Percentiles rank a stretch among this genome's conserved stretches.
These are phyloP conservation scores for Oceanodroma leucorhoa DNA, from an alignment of 2,797 vertebrate species.

Conservation along the genomic window DNA sequence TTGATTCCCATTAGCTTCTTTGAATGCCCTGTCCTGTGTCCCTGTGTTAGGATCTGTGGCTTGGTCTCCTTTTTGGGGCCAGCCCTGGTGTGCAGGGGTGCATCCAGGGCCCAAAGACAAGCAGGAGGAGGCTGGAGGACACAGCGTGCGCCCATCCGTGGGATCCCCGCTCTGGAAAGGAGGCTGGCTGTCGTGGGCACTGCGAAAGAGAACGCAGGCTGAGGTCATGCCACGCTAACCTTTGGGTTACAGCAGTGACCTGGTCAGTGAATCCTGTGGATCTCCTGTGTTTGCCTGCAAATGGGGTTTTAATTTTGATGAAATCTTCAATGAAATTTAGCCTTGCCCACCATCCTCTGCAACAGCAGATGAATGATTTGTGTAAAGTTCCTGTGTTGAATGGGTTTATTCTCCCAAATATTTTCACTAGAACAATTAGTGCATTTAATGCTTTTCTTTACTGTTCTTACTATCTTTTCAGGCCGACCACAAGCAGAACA, in stretches of 20 bases:
- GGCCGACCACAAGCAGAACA: not conserved
- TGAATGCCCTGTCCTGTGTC: not conserved
- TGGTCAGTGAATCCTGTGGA: not conserved
- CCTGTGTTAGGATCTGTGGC: too few relatives aligned
- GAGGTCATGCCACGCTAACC: not conserved
- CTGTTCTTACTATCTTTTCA: not conserved
- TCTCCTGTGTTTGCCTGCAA: not conserved
- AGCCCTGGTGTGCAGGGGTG: not conserved
- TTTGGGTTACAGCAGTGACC: not conserved
- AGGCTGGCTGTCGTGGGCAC: not conserved
- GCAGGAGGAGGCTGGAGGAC: not conserved
- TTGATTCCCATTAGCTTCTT: not conserved
- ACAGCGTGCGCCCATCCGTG: rapidly evolving
- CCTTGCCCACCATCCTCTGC: not conserved
- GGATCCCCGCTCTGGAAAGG: not conserved
- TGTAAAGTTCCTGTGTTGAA: not conserved
- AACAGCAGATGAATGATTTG: not conserved
- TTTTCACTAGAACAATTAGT: not conserved
- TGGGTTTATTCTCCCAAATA: not conserved
- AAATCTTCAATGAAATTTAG: not conserved
- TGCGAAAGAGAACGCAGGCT: not conserved
- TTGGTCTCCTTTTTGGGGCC: not conserved
- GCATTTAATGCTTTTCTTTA: not conserved
- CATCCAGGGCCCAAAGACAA: not conserved
- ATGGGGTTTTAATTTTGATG: not conserved